phyloP scores from a whole-genome alignment of 2,113 vertebrate genomes.

The Procavia capensis region DNA sequence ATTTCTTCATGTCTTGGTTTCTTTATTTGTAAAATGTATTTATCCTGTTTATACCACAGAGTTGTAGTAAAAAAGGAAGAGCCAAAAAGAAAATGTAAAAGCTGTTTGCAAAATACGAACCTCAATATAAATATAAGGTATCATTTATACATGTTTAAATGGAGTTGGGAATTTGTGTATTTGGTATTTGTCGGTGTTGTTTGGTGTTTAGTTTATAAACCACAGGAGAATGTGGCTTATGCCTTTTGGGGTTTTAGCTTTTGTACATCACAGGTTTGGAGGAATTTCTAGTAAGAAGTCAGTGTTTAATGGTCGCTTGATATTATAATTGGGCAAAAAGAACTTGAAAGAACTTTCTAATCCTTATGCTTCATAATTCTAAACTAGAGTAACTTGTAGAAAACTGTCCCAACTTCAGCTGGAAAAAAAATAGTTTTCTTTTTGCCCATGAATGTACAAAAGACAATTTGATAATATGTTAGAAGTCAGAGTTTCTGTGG shows the following conservation, averaged over 20 bases:
- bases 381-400: not conserved
- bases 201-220: slow-evolving; percentile 19
- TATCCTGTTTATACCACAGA: not conserved
- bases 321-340: not conserved
- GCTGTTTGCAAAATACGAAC: slow-evolving; percentile 3
- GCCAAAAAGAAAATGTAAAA: not conserved
- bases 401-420: not conserved
- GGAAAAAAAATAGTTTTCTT: not conserved
- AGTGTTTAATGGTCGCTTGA: not conserved
- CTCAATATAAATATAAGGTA: not conserved
- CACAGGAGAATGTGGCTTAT: not conserved
- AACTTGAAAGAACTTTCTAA: slow-evolving; percentile 23
- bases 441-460: slow-evolving; percentile 13
- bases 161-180: slow-evolving; percentile 14
- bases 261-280: not conserved
- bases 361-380: not conserved
- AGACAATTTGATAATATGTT: slow-evolving; percentile 27
- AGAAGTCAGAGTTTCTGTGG: not conserved
- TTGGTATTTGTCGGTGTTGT: not conserved
- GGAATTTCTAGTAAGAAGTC: not conserved
- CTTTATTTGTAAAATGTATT: slow-evolving; percentile 22
- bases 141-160: slow-evolving; percentile 31
- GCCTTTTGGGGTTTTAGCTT: slow-evolving; percentile 1
- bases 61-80: not conserved
- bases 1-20: slow-evolving; percentile 36